These are phyloP conservation scores for Engystomops pustulosus DNA, from an alignment of 2,113 vertebrate species.

Conservation along the genomic window DNA sequence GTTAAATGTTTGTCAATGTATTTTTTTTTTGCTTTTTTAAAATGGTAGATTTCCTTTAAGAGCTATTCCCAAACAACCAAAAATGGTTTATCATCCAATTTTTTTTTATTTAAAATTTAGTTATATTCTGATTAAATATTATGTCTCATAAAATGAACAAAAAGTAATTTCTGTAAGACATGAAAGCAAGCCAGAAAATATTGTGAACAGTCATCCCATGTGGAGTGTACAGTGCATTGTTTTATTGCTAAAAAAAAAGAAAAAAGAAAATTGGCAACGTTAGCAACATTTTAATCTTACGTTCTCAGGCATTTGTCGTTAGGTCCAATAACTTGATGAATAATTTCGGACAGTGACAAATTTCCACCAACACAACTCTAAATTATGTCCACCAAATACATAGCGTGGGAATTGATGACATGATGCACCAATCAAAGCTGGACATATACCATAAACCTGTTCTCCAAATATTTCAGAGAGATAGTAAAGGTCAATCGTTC, in stretches of 20 bases:
- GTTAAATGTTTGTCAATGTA: too few species aligned
- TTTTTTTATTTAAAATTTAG: too few species aligned
- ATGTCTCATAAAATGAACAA: too few species aligned
- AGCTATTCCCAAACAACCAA: too few species aligned
- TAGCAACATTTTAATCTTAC: constrained; percentile 21
- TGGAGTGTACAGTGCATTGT: not conserved
- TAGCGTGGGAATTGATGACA: constrained; percentile 37
- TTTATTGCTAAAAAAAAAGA: not conserved
- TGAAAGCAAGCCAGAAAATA: not conserved
- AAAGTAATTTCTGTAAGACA: too few species aligned
- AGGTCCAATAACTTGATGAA: constrained; percentile 44
- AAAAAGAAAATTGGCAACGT: constrained; percentile 25
- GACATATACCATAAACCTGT: constrained; percentile 52
- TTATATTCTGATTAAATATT: too few species aligned
- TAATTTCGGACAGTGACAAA: constrained; percentile 32
- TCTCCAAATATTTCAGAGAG: constrained; percentile 33
- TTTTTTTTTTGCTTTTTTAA: too few species aligned
- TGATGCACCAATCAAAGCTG: constrained; percentile 41
- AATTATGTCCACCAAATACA: constrained; percentile 26
- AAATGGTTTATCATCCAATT: too few species aligned
- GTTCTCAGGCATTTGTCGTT: constrained; percentile 17
- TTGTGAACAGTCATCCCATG: not conserved
- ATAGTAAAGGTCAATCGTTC: constrained; percentile 24
- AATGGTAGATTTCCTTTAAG: too few species aligned
- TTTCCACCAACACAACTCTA: constrained; percentile 13